Base-by-base conservation (phyloP, 2,797 vertebrate species). In the Thaleichthys pacificus region DNA sequence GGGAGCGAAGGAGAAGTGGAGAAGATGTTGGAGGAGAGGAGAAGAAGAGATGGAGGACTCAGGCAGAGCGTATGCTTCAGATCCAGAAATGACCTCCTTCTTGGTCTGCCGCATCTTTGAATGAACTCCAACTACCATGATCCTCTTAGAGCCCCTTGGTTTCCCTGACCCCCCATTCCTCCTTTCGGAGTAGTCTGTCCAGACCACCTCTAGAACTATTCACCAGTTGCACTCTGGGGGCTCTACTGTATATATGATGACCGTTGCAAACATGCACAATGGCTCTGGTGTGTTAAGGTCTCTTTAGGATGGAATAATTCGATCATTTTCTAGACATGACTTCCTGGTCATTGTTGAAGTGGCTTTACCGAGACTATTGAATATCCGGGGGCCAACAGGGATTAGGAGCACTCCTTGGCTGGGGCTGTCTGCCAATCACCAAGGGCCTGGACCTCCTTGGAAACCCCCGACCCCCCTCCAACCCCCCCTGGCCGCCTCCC, bases 381-480 rank as follows among this genome's bases (percentile, higher is more conserved):
- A 63, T 75, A 70, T 71, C 74, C 79, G 49, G 62, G 54, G 73
- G 66, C 73, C 76, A 73, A 76, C 71, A 66, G 42, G 75, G 80
- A 77, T 76, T 66, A 70, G 71, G 79, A 80, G 76, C 64, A 17
- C n/a, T 60, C 56, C 76, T 77, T 72, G 32, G 51, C 15, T 82
- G 70, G 78, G 83, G 75, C 78, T 75, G 80, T 69, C 83, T 77
- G 73, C 74, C 79, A 81, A 66, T 69, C 74, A 61, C 66, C 61
- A 24, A 17, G 17, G 64, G 63, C 58, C 49, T 57, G 56, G 68
- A 60, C 63, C 57, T 26, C 32, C 57, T 68, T 56, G 17, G 66
- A 30, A 28, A 30, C 19, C 14, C 47, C 66, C 30, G 1, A 0
- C 58, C 28, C 30, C 56, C 56, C 32, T 1, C 51, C 22, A 28